These are phyloP conservation scores for Eriosoma lanigerum DNA, from an alignment of 1,140 invertebrate genomes.

Conservation along the genomic window DNA sequence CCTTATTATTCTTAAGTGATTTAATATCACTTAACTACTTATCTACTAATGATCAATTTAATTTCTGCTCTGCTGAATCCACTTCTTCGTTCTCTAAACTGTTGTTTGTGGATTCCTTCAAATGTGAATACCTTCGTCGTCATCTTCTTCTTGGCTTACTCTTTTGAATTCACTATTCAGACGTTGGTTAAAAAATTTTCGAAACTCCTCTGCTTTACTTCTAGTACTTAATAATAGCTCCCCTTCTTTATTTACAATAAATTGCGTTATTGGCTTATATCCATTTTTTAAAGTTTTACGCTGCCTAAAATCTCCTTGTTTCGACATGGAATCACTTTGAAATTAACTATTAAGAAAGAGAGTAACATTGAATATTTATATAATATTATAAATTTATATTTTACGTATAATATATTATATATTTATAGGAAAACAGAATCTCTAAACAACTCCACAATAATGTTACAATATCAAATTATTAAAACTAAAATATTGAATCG, in stretches of 20 bases:
- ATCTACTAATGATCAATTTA: neutral
- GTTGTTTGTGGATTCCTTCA: neutral
- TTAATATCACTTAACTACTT: too few relatives aligned
- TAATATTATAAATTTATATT: neutral
- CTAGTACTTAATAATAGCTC: neutral
- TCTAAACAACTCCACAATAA: neutral
- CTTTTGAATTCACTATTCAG: constrained; percentile 12
- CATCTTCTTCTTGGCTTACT: neutral
- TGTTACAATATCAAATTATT: neutral
- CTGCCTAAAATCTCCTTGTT: constrained; percentile 11
- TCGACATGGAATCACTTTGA: too few relatives aligned
- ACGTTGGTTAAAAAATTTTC: constrained; percentile 3
- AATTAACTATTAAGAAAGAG: too few relatives aligned
- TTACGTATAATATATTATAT: neutral
- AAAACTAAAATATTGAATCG: constrained; percentile 11
- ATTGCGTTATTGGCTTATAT: constrained; percentile 1
- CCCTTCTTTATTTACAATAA: neutral
- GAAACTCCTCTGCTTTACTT: constrained; percentile 10
- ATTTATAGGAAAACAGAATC: neutral
- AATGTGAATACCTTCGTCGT: neutral
- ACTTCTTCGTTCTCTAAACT: neutral
- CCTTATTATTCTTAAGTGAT: constrained; percentile 33
- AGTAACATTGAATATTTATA: too few relatives aligned
- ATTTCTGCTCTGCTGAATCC: neutral
- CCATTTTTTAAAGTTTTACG: constrained; percentile 31